Base-by-base conservation (phyloP, 1,140 invertebrate species). In the Physella acuta region DNA sequence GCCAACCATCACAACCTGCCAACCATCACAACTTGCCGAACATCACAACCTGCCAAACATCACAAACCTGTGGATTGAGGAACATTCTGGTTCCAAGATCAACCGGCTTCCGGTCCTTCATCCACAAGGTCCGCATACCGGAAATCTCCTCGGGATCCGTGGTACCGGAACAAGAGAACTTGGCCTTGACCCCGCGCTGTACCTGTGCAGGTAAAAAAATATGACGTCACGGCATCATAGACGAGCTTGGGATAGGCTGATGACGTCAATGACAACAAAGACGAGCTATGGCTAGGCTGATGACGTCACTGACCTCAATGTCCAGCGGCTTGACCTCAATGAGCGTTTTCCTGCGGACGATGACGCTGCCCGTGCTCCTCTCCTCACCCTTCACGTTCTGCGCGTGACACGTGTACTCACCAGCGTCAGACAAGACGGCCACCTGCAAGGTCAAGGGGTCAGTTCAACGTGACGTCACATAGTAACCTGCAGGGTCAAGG, bases 51-150 rank as follows among this genome's bases (percentile, higher is more conserved):
- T n/a, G n/a, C n/a, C n/a, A n/a, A n/a, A n/a, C n/a, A n/a, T n/a
- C n/a, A 14, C 53, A 30, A 30, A 67, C 64, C 53, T 67, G 64
- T 33, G 24, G 55, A 37, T 67, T 67, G 33, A 28, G 26, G 24
- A 67, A 67, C 33, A 67, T 37, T 24, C 53, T 55, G 2, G 51
- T 39, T 2, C 51, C 53, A 3, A 82, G 94, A 91, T 59, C 93
- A 56, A 99, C 94, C 24, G 39, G 49, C 63, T 78, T 73, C 3
- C 60, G 61, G 56, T 81, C 79, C 58, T 81, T 81, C 37, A 72
- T 36, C 79, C 79, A 81, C 1, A 62, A 71, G 2, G 78, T 70
- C 26, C 49, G 55, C 65, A 81, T 58, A 33, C 77, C 73, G 20
- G 44, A 17, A 0, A 73, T 75, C 49, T 80, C 77, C 28, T 72